phyloP scores from a whole-genome alignment of 2,797 vertebrate species.

The Syncerus caffer region DNA sequence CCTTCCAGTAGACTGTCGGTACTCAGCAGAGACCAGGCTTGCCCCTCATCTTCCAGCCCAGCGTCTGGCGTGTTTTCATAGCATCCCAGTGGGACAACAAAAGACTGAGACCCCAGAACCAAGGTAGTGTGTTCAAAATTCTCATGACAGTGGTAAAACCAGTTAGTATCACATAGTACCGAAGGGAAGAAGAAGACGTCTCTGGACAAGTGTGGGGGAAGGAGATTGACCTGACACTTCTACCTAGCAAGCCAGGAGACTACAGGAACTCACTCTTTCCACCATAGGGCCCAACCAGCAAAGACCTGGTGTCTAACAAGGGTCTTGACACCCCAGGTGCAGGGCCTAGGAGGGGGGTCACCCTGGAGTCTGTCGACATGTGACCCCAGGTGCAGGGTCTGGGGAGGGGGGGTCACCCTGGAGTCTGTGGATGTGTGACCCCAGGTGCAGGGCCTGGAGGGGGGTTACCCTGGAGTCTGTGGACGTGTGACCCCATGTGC shows the following conservation, averaged over 20 bases:
- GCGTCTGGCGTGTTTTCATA: accelerated
- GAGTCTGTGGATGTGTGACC: no score
- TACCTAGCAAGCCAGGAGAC: not conserved
- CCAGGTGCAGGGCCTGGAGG: no score
- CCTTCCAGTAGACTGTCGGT: accelerated
- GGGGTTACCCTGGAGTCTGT: not conserved
- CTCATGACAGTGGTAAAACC: not conserved
- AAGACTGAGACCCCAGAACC: not conserved
- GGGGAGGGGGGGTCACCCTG: accelerated
- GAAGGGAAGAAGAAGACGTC: not conserved
- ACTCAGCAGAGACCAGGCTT: not conserved
- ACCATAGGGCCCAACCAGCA: not conserved
- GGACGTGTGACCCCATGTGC: accelerated
- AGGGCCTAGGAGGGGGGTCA: accelerated
- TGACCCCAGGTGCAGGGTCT: no score
- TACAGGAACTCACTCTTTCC: not conserved
- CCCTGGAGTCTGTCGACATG: no score
- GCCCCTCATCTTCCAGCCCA: not conserved
- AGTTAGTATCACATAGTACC: not conserved
- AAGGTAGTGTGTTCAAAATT: not conserved
- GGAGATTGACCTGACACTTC: not conserved
- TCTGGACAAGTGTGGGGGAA: not conserved
- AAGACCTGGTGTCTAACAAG: not conserved
- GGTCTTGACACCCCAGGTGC: not conserved
- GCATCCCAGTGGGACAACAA: not conserved